Evolutionary conservation across 2,888 invertebrate species (phyloP), one percentile per base, ranked within the genome.

Genomic region (Theodoxus fluviatilis): DNA sequence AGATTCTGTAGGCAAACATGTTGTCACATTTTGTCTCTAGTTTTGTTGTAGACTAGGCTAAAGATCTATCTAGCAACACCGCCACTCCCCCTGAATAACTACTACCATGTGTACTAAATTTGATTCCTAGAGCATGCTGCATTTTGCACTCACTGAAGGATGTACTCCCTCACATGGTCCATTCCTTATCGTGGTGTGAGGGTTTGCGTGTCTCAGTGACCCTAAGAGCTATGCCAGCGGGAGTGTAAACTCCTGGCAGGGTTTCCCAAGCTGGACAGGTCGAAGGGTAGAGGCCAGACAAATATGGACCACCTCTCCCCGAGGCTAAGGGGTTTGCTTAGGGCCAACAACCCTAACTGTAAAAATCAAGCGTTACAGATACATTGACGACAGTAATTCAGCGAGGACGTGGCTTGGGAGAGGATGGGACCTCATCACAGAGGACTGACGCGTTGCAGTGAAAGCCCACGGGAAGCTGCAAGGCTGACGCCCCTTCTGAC

Each of bases 381-480:
- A 7, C 61, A 61, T 61, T 33, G 33, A 61, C 25, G 25, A 33
- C 61, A 61, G 9, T 33, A 61, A 61, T n/a, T n/a, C n/a, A 61
- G 12, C 31, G 31, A 61, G 25, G 31, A 25, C 6, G 22, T 61
- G 9, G 9, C 61, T 33, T 61, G 61, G 33, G 55, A 6, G 22
- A 55, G 55, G 55, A 55, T n/a, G 55, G 55, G 22, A n/a, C 55
- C 22, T 25, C 22, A 15, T 55, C 55, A 7, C 9, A 22, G 55
- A 55, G 22, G 22, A 12, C 7, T 61, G 25, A 61, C 33, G 61
- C 33, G 9, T 7, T 28, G 61, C 33, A 61, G 61, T 61, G 33
- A 61, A 61, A 61, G 61, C 33, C 61, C 9, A 61, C 7, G 9
- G 61, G 61, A 61, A 61, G 61, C 61, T 61, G 61, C 61, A 31